Base-by-base conservation (phyloP, 2,888 invertebrate genomes). In the Craniophora ligustri region DNA sequence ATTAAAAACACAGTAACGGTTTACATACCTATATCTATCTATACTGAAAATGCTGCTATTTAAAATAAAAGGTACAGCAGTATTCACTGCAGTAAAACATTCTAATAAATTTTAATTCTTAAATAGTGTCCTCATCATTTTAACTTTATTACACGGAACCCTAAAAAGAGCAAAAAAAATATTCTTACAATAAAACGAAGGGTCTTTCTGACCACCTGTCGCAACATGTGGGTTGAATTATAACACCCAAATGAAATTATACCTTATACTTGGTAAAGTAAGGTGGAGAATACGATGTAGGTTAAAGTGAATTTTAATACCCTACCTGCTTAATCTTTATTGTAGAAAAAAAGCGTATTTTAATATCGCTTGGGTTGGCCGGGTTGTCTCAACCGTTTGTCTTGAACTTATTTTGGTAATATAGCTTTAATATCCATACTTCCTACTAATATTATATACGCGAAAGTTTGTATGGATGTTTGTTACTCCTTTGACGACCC, bases 201-300 rank as follows among this genome's bases (percentile, higher is more conserved):
- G 70, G 72, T 50, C 57, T 34, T 41, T 58, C 7, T 67, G 72
- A 72, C 70, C 70, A 70, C 70, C 70, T 70, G 70, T 70, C 72
- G 61, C 55, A 15, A 31, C 60, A 68, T 65, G 36, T 58, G 68
- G 70, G 68, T 68, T 72, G 60, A 31, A 18, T 18, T 3, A 5
- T 4, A 13, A 5, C 0, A 0, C 0, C 2, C n/a, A 49, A 11
- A 26, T 2, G 4, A 48, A 45, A 39, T n/a, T 45, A 5, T 0
- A 44, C 28, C 7, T 10, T 50, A 42, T 44, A 18, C 0, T 0
- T 0, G 8, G 1, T 0, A 0, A 0, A 0, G 0, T 28, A 30
- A 31, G 31, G 67, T 46, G 11, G 19, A 18, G 1, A 30, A 63
- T 46, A 3, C 4, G 0, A 2, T 35, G 34, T 0, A 8, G 1